These are phyloP conservation scores for Trachelus troglodyta DNA, from an alignment of 2,888 invertebrate species.

Conservation along the genomic window DNA sequence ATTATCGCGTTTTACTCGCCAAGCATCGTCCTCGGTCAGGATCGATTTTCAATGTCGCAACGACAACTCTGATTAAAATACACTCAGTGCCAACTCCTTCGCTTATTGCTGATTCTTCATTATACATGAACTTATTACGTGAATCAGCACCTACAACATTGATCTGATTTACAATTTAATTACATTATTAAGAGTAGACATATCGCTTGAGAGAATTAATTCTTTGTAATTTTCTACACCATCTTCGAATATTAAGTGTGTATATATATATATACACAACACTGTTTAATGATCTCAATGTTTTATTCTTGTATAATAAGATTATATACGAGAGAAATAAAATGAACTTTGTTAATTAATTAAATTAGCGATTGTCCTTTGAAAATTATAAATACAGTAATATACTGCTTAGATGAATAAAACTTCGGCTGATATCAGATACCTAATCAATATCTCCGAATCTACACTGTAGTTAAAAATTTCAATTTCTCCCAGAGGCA, in stretches of 20 bases:
- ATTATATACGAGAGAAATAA: background rate
- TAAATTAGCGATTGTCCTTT: background rate
- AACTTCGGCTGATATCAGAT: background rate
- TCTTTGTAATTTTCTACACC: background rate
- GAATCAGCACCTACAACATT: slow-evolving; percentile 10
- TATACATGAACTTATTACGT: slow-evolving; percentile 1
- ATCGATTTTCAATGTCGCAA: background rate
- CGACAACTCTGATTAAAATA: background rate
- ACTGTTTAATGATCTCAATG: background rate
- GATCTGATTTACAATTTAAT: slow-evolving; percentile 1
- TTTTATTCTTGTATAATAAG: background rate
- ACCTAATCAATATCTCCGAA: background rate
- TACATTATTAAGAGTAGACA: background rate
- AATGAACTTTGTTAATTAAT: background rate
- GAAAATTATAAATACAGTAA: background rate
- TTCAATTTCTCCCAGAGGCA: background rate
- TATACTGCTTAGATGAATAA: background rate
- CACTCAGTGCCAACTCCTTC: background rate
- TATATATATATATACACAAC: too few relatives aligned
- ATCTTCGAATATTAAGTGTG: background rate
- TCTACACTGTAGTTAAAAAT: background rate
- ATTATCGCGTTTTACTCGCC: background rate
- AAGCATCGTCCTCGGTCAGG: background rate
- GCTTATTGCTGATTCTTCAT: slow-evolving; percentile 11
- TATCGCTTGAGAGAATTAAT: background rate